Conservation (phyloP, 2,113 vertebrate species). For the Deroptyus accipitrinus region DNA sequence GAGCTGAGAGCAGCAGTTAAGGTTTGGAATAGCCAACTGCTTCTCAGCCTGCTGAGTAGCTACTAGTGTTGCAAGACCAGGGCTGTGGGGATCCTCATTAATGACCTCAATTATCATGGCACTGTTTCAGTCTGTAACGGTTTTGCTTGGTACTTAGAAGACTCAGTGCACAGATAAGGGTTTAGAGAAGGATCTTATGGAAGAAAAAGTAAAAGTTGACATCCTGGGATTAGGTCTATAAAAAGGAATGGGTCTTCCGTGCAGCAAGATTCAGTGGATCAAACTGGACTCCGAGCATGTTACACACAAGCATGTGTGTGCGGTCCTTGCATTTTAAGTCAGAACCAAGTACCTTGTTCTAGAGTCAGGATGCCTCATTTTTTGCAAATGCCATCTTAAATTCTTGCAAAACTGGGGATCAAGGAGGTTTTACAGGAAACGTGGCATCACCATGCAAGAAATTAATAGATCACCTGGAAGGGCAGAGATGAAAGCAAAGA, state of each 20-base stretch:
- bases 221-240: not conserved
- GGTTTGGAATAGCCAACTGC: not conserved
- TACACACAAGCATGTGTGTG: rapidly evolving
- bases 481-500: not conserved
- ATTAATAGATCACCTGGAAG: not conserved
- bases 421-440: not conserved
- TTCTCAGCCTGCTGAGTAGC: not conserved
- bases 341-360: not conserved
- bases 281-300: rapidly evolving
- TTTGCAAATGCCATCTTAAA: not conserved
- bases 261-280: not conserved
- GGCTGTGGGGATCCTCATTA: not conserved
- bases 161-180: not conserved
- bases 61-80: not conserved
- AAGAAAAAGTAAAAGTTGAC: not conserved
- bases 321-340: not conserved
- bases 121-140: not conserved
- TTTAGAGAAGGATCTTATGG: not conserved
- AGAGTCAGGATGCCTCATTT: rapidly evolving
- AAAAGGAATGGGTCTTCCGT: not conserved
- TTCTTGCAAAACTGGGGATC: not conserved
- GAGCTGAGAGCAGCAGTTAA: not conserved
- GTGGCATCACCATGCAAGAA: not conserved
- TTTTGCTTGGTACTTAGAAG: not conserved
- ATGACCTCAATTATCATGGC: not conserved